phyloP scores from a whole-genome alignment of 2,888 invertebrate species.

The Leucophora obtusa region DNA sequence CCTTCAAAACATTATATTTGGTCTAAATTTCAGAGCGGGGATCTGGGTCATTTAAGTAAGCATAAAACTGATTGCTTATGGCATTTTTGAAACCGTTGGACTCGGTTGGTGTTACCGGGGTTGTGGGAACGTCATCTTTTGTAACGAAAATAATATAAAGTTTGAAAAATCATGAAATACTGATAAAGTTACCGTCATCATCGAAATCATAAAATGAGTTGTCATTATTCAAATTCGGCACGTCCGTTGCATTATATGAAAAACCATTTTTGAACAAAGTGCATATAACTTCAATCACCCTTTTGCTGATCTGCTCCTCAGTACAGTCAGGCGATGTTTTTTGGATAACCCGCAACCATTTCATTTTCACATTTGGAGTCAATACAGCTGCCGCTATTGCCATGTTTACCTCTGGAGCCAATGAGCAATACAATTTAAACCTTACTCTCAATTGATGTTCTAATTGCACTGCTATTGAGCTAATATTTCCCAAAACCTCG shows the following conservation, averaged over 20 bases:
- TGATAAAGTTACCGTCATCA: slow-evolving; percentile 41
- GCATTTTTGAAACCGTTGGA: slow-evolving; percentile 8
- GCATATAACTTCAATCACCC: slow-evolving; percentile 4
- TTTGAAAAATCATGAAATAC: background rate
- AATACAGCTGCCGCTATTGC: slow-evolving; percentile 37
- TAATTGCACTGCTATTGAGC: slow-evolving; percentile 43
- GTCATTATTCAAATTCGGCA: slow-evolving; percentile 35
- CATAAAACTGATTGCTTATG: slow-evolving; percentile 27
- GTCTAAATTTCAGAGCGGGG: background rate
- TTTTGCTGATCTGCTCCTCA: too few species aligned
- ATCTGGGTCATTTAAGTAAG: slow-evolving; percentile 18
- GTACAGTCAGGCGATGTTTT: background rate
- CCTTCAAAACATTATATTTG: too few species aligned
- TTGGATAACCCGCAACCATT: slow-evolving; percentile 35
- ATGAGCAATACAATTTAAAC: slow-evolving; percentile 34
- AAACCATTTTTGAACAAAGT: slow-evolving; percentile 18
- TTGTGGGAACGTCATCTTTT: too few species aligned
- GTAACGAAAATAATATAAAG: slow-evolving; percentile 6
- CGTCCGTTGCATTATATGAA: slow-evolving; percentile 16
- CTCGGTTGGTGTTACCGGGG: background rate
- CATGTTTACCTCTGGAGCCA: slow-evolving; percentile 42
- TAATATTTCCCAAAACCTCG: slow-evolving; percentile 24
- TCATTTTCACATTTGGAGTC: slow-evolving; percentile 37
- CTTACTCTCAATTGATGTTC: slow-evolving; percentile 32
- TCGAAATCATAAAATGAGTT: slow-evolving; percentile 44